Base-by-base conservation (phyloP, 2,888 invertebrate genomes). In the Galerucella pusilla region DNA sequence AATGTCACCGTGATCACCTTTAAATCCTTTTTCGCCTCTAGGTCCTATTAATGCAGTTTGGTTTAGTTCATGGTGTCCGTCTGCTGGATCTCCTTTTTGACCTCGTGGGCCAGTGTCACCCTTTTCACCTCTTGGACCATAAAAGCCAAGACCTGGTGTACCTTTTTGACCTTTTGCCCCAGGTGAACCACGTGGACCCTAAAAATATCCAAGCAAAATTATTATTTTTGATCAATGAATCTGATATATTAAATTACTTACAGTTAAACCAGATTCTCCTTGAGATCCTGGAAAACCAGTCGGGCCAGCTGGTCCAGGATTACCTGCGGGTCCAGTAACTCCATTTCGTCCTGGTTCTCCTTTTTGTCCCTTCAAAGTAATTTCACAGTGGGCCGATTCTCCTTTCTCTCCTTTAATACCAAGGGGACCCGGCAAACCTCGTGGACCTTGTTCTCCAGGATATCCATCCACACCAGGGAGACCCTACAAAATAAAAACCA, bases 321-420 rank as follows among this genome's bases (percentile, higher is more conserved):
- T 88, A 14, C 94, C 94, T 11, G 90, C 88, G 10, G 88, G 87
- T 60, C 95, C 94, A 81, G 89, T 89, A 67, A 91, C 91, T 61
- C 97, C 97, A 82, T 93, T 92, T 57, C 90, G 87, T 67, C 96
- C 95, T 4, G 93, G 93, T 86, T 96, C 96, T 85, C 97, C 97
- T 84, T 96, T 96, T 85, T 95, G 93, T 54, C 97, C 97, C 86
- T 94, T 94, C 0, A 91, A 89, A 80, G 91, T 91, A 28, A 91
- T 89, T 75, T 93, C 93, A 52, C 92, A 91, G 79, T 92, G 92
- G 0, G 95, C 96, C 0, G 94, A 90, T 85, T 95, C 94, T 83
- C 96, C 96, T 86, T 95, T 96, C 14, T 92, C 91, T 80, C 96
- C 96, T 84, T 91, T 93, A 0, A 88, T 86, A 79, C 95, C 95